Percentiles rank a stretch among this genome's conserved stretches.
Evolutionary conservation across 2,113 vertebrate species (phyloP).

Genomic region (Equus przewalskii): DNA sequence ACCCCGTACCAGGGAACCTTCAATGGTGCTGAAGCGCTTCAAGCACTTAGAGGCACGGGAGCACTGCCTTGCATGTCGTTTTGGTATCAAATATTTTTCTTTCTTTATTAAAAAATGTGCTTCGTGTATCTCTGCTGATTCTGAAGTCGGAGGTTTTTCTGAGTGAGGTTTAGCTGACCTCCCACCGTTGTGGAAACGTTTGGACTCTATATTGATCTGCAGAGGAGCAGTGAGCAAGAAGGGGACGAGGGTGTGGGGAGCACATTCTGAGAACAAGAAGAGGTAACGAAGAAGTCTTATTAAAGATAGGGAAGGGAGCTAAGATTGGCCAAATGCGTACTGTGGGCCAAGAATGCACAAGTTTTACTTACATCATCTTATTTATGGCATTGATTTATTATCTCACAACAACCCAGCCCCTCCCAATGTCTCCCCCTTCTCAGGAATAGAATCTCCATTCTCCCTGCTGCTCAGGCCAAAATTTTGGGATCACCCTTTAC

Average conservation of each 20-base stretch:
- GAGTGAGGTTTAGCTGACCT: not conserved
- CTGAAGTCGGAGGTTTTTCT: not conserved
- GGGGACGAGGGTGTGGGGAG: not conserved
- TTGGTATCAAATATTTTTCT: constrained; percentile 6
- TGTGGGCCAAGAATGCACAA: not conserved
- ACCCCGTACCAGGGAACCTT: not conserved
- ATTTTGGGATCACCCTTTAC: not conserved
- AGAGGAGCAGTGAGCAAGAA: not conserved
- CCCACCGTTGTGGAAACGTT: not conserved
- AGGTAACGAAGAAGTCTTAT: not conserved
- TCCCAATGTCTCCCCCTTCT: not conserved
- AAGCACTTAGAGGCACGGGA: not conserved
- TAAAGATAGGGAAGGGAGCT: not conserved
- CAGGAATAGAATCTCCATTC: not conserved
- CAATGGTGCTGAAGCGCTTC: not conserved
- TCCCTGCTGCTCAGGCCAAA: not conserved
- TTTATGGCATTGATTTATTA: not conserved
- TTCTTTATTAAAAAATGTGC: constrained; percentile 24
- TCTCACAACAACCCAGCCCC: not conserved
- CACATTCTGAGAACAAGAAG: not conserved
- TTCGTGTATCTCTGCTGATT: not conserved
- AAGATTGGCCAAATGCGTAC: not conserved
- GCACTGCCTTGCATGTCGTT: not conserved
- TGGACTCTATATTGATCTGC: not conserved
- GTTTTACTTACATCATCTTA: not conserved